Evolutionary conservation across 2,113 vertebrate species (phyloP).

Genomic region (Rostratula benghalensis): DNA sequence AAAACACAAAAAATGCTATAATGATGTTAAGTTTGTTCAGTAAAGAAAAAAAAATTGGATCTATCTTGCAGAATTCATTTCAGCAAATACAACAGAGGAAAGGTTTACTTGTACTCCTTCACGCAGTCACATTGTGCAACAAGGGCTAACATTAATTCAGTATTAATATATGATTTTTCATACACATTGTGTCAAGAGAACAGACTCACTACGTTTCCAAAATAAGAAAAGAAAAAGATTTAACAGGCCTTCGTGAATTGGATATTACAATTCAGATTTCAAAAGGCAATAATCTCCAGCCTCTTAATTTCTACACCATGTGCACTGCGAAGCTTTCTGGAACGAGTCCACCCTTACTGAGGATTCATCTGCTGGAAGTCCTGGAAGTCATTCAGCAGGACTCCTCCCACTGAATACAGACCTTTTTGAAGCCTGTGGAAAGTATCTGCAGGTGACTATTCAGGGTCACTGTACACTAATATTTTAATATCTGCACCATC

Average conservation of each 20-base stretch:
- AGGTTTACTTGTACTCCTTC: not conserved
- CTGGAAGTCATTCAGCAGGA: slow-evolving; percentile 45
- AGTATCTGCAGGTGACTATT: slow-evolving; percentile 44
- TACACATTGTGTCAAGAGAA: not conserved
- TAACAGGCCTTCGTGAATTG: not conserved
- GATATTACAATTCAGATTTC: not conserved
- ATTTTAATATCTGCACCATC: slow-evolving; percentile 37
- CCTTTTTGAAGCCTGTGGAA: slow-evolving; percentile 35
- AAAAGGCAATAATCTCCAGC: not conserved
- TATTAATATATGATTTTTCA: not conserved
- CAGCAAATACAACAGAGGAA: not conserved
- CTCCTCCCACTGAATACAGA: not conserved
- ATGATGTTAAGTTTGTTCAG: not conserved
- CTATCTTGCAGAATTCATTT: not conserved
- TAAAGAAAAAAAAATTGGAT: not conserved
- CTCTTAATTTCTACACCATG: not conserved
- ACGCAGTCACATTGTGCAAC: not conserved
- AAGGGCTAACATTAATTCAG: not conserved
- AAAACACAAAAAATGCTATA: not conserved
- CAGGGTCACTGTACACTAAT: not conserved
- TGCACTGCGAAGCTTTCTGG: not conserved
- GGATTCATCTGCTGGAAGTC: not conserved
- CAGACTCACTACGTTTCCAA: not conserved
- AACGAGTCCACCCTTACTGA: not conserved
- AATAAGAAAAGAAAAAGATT: not conserved